A percentile compares a stretch with the other conserved stretches of the same genome.
Conservation (phyloP, 2,888 invertebrate genomes). For the Ctenicera cuprea region DNA sequence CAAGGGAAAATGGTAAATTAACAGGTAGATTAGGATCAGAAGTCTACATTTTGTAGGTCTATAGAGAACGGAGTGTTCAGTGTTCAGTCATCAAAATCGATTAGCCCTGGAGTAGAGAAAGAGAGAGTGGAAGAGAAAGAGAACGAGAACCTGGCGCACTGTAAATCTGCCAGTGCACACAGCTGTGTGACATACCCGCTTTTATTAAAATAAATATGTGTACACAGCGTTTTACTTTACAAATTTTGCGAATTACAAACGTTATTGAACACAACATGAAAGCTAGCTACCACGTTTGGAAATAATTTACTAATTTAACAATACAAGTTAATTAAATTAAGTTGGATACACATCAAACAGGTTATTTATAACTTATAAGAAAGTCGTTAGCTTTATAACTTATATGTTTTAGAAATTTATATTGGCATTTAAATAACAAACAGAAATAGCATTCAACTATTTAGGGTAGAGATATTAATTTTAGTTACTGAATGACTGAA, state of each 20-base stretch:
- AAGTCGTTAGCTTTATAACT: too few species aligned
- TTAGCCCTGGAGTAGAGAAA: constrained; percentile 45
- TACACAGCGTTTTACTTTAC: constrained; percentile 39
- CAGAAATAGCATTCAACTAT: too few species aligned
- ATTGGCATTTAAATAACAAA: too few species aligned
- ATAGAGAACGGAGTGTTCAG: constrained; percentile 49
- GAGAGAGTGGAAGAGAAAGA: constrained; percentile 44
- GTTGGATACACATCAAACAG: neutral
- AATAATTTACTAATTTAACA: constrained; percentile 9
- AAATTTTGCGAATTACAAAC: constrained; percentile 35
- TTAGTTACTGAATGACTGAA: too few species aligned
- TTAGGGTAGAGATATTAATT: too few species aligned
- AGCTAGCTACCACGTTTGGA: neutral
- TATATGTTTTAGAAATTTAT: too few species aligned
- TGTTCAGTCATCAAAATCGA: constrained; percentile 53
- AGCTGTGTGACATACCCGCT: constrained; percentile 54
- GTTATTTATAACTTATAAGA: too few species aligned
- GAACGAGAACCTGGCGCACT: constrained; percentile 47
- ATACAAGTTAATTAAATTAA: neutral
- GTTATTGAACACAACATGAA: constrained; percentile 19
- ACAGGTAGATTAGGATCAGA: constrained; percentile 48
- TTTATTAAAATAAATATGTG: constrained; percentile 55
- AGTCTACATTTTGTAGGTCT: constrained; percentile 48
- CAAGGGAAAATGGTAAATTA: constrained; percentile 42
- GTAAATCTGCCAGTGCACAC: constrained; percentile 55